phyloP scores from a whole-genome alignment of 2,113 vertebrate genomes.

The Hydropotes inermis region DNA sequence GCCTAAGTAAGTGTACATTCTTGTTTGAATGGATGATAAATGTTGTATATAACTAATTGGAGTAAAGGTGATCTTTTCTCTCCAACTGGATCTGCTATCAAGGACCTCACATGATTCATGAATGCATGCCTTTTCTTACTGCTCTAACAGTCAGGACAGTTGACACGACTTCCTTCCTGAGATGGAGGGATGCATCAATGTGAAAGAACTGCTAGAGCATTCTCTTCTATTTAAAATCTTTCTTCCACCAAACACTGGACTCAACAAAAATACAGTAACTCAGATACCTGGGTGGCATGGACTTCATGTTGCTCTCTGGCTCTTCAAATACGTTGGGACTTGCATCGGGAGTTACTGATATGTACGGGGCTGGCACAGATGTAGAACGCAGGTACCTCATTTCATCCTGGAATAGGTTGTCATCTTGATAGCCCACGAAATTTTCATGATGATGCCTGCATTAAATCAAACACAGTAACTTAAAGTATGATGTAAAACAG shows the following conservation, averaged over 20 bases:
- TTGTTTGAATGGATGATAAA: neutral
- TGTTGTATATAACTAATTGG: neutral
- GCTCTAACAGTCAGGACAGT: neutral
- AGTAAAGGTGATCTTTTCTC: neutral
- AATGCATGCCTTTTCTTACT: neutral
- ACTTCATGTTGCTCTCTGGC: constrained; percentile 99
- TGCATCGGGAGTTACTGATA: constrained; percentile 98
- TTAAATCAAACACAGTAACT: constrained; percentile 61
- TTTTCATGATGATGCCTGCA: constrained; percentile 97
- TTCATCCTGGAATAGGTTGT: constrained; percentile 98
- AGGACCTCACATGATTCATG: neutral
- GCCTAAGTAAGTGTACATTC: neutral
- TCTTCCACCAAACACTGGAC: constrained; percentile 39
- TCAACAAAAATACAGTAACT: constrained; percentile 42
- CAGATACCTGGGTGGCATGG: constrained; percentile 96
- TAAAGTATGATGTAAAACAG: neutral
- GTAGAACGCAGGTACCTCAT: constrained; percentile 98
- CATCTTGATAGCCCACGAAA: constrained; percentile 95
- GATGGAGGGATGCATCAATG: neutral
- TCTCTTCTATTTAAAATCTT: constrained; percentile 20
- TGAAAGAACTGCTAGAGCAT: neutral
- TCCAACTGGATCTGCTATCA: neutral
- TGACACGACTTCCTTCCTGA: neutral
- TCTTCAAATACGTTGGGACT: constrained; percentile 99
- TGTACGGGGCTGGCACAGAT: constrained; percentile 96